A percentile compares a stretch with the other conserved stretches of the same genome.
Evolutionary conservation across 2,888 invertebrate species (phyloP).

Genomic region (Microdon myrmicae): DNA sequence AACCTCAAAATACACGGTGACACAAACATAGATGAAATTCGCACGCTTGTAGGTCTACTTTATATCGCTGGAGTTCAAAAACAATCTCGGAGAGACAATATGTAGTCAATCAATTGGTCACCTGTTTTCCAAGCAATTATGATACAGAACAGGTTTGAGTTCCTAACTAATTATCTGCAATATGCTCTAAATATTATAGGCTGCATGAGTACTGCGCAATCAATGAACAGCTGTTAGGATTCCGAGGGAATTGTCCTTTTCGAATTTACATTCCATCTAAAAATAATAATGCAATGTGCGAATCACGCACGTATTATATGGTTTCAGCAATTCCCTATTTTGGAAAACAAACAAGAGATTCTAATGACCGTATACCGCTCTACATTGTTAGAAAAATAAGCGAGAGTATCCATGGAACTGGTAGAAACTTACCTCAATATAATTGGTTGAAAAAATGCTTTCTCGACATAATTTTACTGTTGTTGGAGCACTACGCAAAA

Average conservation of each 20-base stretch:
- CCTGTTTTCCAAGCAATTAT: slow-evolving; percentile 6
- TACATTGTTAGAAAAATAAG: slow-evolving; percentile 54
- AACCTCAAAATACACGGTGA: not conserved
- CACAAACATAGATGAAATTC: not conserved
- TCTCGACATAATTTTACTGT: slow-evolving; percentile 42
- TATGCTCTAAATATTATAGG: slow-evolving; percentile 11
- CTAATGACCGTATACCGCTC: slow-evolving; percentile 52
- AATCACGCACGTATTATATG: slow-evolving; percentile 41
- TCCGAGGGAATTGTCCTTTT: slow-evolving; percentile 7
- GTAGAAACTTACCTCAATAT: slow-evolving; percentile 55
- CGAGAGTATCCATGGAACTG: slow-evolving; percentile 51
- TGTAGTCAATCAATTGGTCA: slow-evolving; percentile 2
- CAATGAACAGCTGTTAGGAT: slow-evolving; percentile 10
- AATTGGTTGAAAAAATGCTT: slow-evolving; percentile 58
- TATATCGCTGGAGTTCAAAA: slow-evolving; percentile 8
- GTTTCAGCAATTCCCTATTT: slow-evolving; percentile 55
- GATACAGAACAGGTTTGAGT: not conserved
- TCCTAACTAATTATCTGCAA: slow-evolving; percentile 3
- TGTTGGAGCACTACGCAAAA: slow-evolving; percentile 29
- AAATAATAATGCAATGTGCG: slow-evolving; percentile 5
- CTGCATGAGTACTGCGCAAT: slow-evolving; percentile 10
- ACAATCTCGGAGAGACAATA: slow-evolving; percentile 1
- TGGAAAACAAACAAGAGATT: slow-evolving; percentile 54
- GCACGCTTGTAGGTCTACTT: not conserved
- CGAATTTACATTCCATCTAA: slow-evolving; percentile 9